phyloP scores from a whole-genome alignment of 2,113 vertebrate species.

The Telmatochromis bifrenatus region DNA sequence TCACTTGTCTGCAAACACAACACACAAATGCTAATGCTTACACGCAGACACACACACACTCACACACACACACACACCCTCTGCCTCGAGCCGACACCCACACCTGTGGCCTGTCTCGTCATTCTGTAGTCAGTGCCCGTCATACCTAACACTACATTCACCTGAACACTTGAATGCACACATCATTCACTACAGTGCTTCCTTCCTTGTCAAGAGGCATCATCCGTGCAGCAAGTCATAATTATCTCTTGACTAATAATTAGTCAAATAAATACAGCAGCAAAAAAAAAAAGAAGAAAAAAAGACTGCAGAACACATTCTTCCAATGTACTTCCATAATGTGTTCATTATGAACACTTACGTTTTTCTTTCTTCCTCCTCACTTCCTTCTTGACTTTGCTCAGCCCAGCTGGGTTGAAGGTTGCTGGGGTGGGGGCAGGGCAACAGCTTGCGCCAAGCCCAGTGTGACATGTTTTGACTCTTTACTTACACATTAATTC shows the following conservation, averaged over 20 bases:
- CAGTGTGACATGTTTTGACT: slow-evolving; percentile 39
- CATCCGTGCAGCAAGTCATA: slow-evolving; percentile 25
- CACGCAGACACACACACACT: background rate
- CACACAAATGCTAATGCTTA: background rate
- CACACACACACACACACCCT: background rate
- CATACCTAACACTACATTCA: background rate
- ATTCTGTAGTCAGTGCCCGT: background rate
- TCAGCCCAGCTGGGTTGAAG: slow-evolving; percentile 2
- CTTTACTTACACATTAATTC: slow-evolving; percentile 60
- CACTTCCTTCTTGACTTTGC: slow-evolving; percentile 6
- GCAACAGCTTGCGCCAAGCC: slow-evolving; percentile 26
- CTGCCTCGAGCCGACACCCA: background rate
- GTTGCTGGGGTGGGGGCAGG: background rate
- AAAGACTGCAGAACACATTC: slow-evolving; percentile 37
- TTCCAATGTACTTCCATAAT: slow-evolving; percentile 33
- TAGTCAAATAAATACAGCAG: slow-evolving; percentile 50
- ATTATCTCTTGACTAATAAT: slow-evolving; percentile 59
- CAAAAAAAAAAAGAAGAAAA: background rate
- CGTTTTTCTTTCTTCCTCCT: background rate
- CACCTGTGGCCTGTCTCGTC: slow-evolving; percentile 45
- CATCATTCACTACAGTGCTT: slow-evolving; percentile 2
- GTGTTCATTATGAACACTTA: slow-evolving; percentile 15
- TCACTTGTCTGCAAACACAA: slow-evolving; percentile 7
- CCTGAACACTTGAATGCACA: background rate
- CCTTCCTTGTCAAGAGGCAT: slow-evolving; percentile 7